phyloP scores from a whole-genome alignment of 1,140 invertebrate genomes.

The Magallana ariakensis region DNA sequence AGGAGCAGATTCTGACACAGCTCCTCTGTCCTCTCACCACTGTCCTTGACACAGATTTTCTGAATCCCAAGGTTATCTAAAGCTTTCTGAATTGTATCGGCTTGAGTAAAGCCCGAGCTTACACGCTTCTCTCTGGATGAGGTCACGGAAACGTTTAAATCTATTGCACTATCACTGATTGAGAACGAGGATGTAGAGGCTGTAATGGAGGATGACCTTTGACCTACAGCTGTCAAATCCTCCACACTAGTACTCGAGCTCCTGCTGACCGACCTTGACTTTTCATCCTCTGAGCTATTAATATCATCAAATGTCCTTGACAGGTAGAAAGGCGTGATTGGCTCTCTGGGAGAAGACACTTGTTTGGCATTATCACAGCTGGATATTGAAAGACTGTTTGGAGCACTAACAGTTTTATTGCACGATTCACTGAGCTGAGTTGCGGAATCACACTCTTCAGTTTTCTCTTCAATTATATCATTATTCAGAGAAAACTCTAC shows the following conservation, averaged over 20 bases:
- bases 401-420: conserved; percentile 22
- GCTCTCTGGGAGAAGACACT: conserved; percentile 49
- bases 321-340: conserved; percentile 67
- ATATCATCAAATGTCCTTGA: conserved; percentile 62
- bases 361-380: conserved; percentile 43
- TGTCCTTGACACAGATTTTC: conserved; percentile 63
- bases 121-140: conserved; percentile 42
- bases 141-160: conserved; percentile 46
- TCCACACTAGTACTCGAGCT: conserved; percentile 77
- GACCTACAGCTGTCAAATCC: conserved; percentile 68
- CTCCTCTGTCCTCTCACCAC: conserved; percentile 81
- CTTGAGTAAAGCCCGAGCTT: conserved; percentile 54
- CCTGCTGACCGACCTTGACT: conserved; percentile 62
- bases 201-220: conserved; percentile 49
- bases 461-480: neutral
- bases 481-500: neutral
- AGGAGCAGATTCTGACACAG: conserved; percentile 83
- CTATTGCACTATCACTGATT: conserved; percentile 65
- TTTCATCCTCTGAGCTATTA: conserved; percentile 59
- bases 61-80: conserved; percentile 71
- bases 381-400: conserved; percentile 21
- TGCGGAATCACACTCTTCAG: conserved; percentile 8
- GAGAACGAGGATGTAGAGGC: conserved; percentile 58
- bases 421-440: neutral
- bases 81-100: conserved; percentile 66